Evolutionary conservation across 2,888 invertebrate genomes (phyloP).

Genomic region (Drosophila melanocephala): DNA sequence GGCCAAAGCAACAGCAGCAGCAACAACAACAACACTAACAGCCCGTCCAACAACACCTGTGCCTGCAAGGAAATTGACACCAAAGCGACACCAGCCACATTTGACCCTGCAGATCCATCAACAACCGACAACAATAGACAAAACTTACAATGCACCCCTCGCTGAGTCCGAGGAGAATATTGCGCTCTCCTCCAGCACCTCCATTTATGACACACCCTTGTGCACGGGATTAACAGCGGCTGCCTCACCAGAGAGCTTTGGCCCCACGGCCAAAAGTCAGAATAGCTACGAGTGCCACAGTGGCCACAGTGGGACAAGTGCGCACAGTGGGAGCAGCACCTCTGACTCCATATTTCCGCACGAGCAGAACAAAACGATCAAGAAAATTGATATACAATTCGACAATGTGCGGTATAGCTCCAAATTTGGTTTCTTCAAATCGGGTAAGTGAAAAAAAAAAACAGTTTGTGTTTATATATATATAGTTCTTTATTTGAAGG

Average conservation of each 20-base stretch:
- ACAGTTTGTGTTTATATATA: neutral
- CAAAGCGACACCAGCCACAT: constrained; percentile 60
- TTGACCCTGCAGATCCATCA: constrained; percentile 58
- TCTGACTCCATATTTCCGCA: constrained; percentile 66
- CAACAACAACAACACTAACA: constrained; percentile 20
- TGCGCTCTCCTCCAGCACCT: constrained; percentile 48
- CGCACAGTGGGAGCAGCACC: constrained; percentile 35
- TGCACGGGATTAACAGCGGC: constrained; percentile 24
- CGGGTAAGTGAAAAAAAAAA: constrained; percentile 67
- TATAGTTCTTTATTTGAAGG: neutral
- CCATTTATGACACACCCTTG: constrained; percentile 63
- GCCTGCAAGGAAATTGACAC: constrained; percentile 55
- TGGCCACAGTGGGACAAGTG: constrained; percentile 12
- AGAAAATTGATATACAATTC: constrained; percentile 82
- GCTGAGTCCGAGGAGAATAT: constrained; percentile 49
- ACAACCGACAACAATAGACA: constrained; percentile 21
- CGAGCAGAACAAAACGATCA: constrained; percentile 75
- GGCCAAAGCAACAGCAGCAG: constrained; percentile 3
- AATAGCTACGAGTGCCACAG: constrained; percentile 14
- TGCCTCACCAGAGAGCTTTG: constrained; percentile 28
- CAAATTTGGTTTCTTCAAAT: constrained; percentile 80
- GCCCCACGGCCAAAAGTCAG: constrained; percentile 22
- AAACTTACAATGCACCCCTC: constrained; percentile 47
- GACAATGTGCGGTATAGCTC: constrained; percentile 79
- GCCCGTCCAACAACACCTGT: constrained; percentile 68